These are phyloP conservation scores for Manacus vitellinus DNA, from an alignment of 2,113 vertebrate genomes.

Conservation along the genomic window DNA sequence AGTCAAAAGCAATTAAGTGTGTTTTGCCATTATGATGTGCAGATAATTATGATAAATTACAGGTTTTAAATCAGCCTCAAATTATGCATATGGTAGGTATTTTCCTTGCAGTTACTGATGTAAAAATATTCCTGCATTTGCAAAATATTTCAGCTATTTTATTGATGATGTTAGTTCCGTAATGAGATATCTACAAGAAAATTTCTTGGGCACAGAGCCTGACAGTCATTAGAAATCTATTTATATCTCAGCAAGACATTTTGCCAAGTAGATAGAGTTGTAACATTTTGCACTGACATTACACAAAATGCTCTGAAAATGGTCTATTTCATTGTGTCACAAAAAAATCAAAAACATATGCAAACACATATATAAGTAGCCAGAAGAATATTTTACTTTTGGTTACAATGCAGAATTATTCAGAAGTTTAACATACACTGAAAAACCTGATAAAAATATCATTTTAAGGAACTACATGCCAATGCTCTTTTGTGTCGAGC, in stretches of 20 bases:
- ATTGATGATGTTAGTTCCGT: constrained; percentile 80
- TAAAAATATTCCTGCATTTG: constrained; percentile 69
- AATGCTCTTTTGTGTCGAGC: background rate
- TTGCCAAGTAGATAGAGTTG: constrained; percentile 59
- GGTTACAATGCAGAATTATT: background rate
- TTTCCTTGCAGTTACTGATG: constrained; percentile 72
- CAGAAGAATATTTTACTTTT: constrained; percentile 25
- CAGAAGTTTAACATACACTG: background rate
- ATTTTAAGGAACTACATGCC: background rate
- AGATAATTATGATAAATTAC: constrained; percentile 85
- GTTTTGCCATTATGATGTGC: constrained; percentile 78
- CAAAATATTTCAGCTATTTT: constrained; percentile 77
- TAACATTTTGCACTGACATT: constrained; percentile 49
- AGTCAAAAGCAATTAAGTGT: constrained; percentile 83
- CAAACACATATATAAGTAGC: constrained; percentile 37
- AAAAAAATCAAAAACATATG: constrained; percentile 57
- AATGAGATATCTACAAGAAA: constrained; percentile 79
- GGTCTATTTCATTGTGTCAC: constrained; percentile 52
- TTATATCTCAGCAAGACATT: constrained; percentile 80
- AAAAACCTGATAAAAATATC: background rate
- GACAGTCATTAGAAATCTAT: constrained; percentile 82
- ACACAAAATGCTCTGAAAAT: constrained; percentile 58
- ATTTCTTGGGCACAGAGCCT: constrained; percentile 75
- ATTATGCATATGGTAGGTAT: constrained; percentile 77
- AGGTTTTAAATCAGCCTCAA: constrained; percentile 73